Conservation (phyloP, 2,113 vertebrate genomes). For the Mastomys coucha region DNA sequence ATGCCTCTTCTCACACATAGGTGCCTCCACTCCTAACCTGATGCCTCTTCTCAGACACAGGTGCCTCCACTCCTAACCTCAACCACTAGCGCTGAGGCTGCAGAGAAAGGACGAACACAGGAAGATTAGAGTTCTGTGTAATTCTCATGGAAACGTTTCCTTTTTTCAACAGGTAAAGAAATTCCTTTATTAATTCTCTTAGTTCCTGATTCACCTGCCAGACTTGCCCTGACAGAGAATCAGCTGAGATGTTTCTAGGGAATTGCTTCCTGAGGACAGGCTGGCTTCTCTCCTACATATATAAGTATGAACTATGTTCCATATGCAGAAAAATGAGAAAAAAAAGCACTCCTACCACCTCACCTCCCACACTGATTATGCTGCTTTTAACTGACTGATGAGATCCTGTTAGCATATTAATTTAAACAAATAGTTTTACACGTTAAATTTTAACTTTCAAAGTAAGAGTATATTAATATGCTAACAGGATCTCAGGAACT, state of each 20-base stretch:
- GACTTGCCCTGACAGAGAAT: constrained; percentile 14
- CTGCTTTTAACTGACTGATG: background rate
- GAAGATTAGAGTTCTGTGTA: constrained; percentile 27
- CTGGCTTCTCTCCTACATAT: background rate
- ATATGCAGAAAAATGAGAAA: constrained; percentile 38
- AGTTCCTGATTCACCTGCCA: constrained; percentile 13
- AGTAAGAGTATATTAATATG: background rate
- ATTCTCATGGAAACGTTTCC: constrained; percentile 45
- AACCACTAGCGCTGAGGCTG: constrained; percentile 16
- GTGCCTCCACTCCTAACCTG: background rate
- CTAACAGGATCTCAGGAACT: too few species aligned
- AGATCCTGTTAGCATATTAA: constrained; percentile 21
- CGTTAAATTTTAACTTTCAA: constrained; percentile 41
- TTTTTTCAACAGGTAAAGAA: background rate
- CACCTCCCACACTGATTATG: background rate
- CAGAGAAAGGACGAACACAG: background rate
- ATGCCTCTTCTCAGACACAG: background rate
- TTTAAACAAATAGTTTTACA: background rate
- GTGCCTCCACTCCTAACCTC: background rate
- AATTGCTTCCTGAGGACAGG: background rate
- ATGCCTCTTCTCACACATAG: background rate
- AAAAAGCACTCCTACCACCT: constrained; percentile 4
- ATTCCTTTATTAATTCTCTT: background rate
- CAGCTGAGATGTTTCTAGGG: constrained; percentile 5
- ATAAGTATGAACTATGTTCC: background rate